Percentiles rank a stretch among this genome's conserved stretches.
These are phyloP conservation scores for Prinia subflava DNA, from an alignment of 2,113 vertebrate genomes.

Conservation along the genomic window DNA sequence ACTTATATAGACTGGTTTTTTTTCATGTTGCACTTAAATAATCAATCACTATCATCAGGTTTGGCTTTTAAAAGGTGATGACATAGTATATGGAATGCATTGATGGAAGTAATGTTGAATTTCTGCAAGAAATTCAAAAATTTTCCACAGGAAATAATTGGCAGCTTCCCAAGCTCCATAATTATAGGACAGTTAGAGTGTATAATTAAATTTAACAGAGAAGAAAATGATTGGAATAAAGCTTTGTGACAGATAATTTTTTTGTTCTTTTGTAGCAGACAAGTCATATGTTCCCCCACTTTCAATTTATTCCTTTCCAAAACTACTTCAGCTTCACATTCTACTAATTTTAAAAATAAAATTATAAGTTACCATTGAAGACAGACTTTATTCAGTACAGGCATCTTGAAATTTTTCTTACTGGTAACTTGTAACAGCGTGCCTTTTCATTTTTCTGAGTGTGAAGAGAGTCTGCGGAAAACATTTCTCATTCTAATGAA, in stretches of 20 bases:
- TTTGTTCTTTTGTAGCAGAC: constrained; percentile 52
- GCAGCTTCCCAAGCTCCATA: constrained; percentile 69
- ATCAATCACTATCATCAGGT: neutral
- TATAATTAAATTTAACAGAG: constrained; percentile 72
- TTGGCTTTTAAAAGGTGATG: neutral
- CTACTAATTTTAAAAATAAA: constrained; percentile 39
- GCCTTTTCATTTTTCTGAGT: neutral
- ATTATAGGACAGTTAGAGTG: constrained; percentile 66
- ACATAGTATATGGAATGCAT: neutral
- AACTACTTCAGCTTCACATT: constrained; percentile 39
- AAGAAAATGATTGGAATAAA: constrained; percentile 65
- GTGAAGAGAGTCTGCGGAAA: neutral
- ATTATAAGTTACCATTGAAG: constrained; percentile 61
- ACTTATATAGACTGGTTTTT: neutral
- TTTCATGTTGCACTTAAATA: neutral
- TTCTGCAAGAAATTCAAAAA: constrained; percentile 50
- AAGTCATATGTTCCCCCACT: neutral
- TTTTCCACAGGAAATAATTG: constrained; percentile 65
- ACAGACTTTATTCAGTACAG: constrained; percentile 25
- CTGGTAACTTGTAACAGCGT: neutral
- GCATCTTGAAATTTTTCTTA: constrained; percentile 15
- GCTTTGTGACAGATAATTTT: constrained; percentile 52
- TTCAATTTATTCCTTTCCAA: constrained; percentile 39
- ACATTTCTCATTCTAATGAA: neutral
- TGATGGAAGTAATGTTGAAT: neutral